Base-by-base conservation (phyloP, 64 coral and sea anemone genomes). In the Montipora cactus region DNA sequence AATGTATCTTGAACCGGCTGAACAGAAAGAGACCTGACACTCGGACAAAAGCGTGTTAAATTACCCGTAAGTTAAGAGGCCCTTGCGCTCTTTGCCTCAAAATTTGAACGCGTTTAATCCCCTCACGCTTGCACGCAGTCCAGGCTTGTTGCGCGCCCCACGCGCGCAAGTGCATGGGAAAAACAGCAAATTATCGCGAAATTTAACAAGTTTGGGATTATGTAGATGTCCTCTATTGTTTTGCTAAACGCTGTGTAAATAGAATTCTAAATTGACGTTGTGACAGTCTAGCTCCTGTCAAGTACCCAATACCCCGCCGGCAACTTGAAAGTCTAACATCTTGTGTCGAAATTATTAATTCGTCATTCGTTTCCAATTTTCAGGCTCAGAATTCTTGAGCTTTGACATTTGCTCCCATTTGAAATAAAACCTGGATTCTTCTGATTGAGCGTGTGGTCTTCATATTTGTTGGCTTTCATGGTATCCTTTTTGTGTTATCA, bases 1-100 rank as follows among this genome's bases (percentile, higher is more conserved):
- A 95, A 98, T 98, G 93, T 87, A 98, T 98, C 89, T 75, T 80
- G 13, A 45, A 76, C 66, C 45, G 59, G 79, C 74, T 44, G 81
- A 93, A 87, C 74, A 82, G 70, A 53, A 19, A 28, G 75, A 85
- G 81, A 93, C 83, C 76, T 88, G 78, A 70, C 83, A 68, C 67
- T 14, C 19, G 49, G 16, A 83, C 78, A 91, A 91, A 80, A 74
- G 66, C 67, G 21, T 88, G 92, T 88, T 87, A 75, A 50, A 72
- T 75, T 86, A 86, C 82, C 82, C 67, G 82, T 67, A 22, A 44
- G 22, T 64, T 49, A 45, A 50, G 8, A 61, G 80, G 10, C 22
- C 64, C 23, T 21, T 59, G 47, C 80, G 45, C 19, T 74, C 49
- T 88, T 69, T 73, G 20, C 59, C 59, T 57, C 53, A 11, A 66